phyloP scores from a whole-genome alignment of 2,797 vertebrate genomes.

The Cossypha heuglini region DNA sequence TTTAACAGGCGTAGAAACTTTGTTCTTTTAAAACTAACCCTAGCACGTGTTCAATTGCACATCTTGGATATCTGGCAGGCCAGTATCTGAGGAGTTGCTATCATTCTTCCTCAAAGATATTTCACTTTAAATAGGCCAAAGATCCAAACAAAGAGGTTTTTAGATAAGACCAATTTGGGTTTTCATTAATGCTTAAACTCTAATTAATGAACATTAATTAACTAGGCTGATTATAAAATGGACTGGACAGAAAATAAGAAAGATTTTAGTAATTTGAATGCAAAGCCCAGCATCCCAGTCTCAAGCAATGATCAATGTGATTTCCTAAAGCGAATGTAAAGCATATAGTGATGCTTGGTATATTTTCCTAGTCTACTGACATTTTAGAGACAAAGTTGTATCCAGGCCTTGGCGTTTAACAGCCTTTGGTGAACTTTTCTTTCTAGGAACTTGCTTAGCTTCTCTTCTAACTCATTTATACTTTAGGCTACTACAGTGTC shows the following conservation, averaged over 20 bases:
- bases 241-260: background rate
- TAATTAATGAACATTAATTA: background rate
- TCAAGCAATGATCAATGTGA: background rate
- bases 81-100: background rate
- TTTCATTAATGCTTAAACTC: background rate
- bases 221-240: background rate
- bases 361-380: background rate
- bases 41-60: background rate
- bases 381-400: background rate
- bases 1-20: conserved; percentile 8
- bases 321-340: background rate
- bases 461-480: background rate
- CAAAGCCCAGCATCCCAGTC: background rate
- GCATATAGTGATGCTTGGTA: background rate
- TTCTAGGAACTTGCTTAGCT: background rate
- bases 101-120: background rate
- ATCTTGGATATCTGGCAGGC: background rate
- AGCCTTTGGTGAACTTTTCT: background rate
- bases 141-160: background rate
- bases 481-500: background rate
- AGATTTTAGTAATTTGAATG: background rate
- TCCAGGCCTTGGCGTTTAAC: background rate
- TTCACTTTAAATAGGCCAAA: background rate
- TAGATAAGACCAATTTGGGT: background rate
- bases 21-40: background rate